Conservation (phyloP, 2,797 vertebrate genomes). For the Pristis pectinata region DNA sequence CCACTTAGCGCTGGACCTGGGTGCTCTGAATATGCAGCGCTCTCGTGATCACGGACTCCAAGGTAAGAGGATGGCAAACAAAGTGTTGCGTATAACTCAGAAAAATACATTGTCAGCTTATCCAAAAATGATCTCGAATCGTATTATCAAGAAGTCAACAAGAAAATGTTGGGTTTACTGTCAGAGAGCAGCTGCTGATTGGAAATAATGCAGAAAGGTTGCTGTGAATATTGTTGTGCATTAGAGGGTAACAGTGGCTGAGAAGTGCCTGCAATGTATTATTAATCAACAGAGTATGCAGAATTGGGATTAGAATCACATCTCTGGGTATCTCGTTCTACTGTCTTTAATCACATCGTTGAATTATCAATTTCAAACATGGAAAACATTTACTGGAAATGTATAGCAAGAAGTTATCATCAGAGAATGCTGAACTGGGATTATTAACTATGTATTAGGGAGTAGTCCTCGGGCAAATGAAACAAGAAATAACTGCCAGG, state of each 20-base stretch:
- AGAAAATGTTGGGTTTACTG: neutral
- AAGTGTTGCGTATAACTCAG: neutral
- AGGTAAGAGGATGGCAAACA: neutral
- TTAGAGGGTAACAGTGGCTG: neutral
- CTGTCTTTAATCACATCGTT: neutral
- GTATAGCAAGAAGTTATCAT: neutral
- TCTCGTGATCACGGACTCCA: conserved; percentile 30
- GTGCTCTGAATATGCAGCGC: conserved; percentile 16
- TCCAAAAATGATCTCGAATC: neutral
- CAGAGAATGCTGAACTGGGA: neutral
- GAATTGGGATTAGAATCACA: neutral
- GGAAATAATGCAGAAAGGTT: neutral
- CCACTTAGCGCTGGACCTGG: conserved; percentile 11
- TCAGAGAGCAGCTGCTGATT: neutral
- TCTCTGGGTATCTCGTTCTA: neutral
- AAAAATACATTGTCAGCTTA: neutral
- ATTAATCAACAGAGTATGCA: neutral
- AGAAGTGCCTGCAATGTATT: neutral
- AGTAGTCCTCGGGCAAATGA: neutral
- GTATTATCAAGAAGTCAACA: neutral
- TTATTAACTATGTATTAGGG: neutral
- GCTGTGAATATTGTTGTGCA: neutral
- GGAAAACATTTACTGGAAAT: neutral
- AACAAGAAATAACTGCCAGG: neutral
- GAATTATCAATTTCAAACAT: neutral